Evolutionary conservation across 2,888 invertebrate species (phyloP).

Genomic region (Microplitis deprimator): DNA sequence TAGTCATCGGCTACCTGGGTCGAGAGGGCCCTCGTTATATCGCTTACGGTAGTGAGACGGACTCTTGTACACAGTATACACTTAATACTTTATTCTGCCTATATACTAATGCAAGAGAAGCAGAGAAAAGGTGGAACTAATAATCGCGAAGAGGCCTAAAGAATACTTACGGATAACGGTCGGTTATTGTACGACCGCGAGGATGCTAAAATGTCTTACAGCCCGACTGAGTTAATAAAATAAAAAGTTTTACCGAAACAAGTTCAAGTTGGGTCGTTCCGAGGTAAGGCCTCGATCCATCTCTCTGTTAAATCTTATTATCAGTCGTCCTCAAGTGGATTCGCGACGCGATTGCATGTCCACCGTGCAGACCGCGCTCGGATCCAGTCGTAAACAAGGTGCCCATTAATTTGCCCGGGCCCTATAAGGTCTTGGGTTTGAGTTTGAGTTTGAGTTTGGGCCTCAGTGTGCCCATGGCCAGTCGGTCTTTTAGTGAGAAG

Average conservation of each 20-base stretch:
- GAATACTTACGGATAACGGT: conserved; percentile 27
- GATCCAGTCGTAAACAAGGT: conserved; percentile 68
- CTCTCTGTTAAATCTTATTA: conserved; percentile 50
- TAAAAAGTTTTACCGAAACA: neutral
- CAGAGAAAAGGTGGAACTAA: conserved; percentile 39
- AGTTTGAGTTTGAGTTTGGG: too few species aligned
- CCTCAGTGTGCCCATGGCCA: too few species aligned
- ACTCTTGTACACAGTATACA: neutral
- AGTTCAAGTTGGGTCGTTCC: neutral
- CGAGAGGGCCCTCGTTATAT: conserved; percentile 51
- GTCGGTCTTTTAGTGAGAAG: neutral
- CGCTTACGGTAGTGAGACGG: conserved; percentile 50
- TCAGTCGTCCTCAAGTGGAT: conserved; percentile 61
- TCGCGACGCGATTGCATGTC: conserved; percentile 68
- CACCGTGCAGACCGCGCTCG: conserved; percentile 49
- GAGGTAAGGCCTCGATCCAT: neutral
- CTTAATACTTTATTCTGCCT: neutral
- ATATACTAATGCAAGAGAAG: conserved; percentile 19
- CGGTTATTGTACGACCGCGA: neutral
- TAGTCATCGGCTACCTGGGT: conserved; percentile 50
- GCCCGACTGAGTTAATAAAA: too few species aligned
- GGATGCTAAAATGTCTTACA: neutral
- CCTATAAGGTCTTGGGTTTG: neutral
- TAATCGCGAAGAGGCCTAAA: conserved; percentile 40
- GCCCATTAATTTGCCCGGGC: conserved; percentile 68